Evolutionary conservation across 2,113 vertebrate species (phyloP).

Genomic region (Cavia aperea): DNA sequence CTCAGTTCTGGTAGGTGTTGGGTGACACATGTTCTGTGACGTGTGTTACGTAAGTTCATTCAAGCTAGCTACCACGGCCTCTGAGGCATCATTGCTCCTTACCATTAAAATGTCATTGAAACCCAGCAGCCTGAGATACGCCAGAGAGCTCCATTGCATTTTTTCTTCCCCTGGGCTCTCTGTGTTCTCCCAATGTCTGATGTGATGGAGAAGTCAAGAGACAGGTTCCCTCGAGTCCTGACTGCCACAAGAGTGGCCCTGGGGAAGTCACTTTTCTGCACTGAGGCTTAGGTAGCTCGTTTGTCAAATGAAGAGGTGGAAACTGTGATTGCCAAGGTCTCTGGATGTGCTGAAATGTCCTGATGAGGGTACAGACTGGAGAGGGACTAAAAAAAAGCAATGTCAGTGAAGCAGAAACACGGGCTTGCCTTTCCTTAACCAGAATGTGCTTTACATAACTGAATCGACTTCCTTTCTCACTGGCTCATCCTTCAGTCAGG

Average conservation of each 20-base stretch:
- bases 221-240: not conserved
- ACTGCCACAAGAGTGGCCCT: not conserved
- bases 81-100: slow-evolving; percentile 68
- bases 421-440: slow-evolving; percentile 27
- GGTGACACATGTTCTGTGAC: slow-evolving; percentile 74
- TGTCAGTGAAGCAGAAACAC: slow-evolving; percentile 10
- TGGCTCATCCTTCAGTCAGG: slow-evolving; percentile 53
- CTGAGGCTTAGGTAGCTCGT: not conserved
- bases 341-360: not conserved
- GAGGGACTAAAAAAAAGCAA: not conserved
- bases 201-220: not conserved
- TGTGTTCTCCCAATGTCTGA: slow-evolving; percentile 46
- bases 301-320: not conserved
- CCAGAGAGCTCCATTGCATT: not conserved
- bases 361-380: not conserved
- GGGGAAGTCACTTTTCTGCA: not conserved
- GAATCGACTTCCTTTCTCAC: slow-evolving; percentile 62
- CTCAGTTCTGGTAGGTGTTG: slow-evolving; percentile 76
- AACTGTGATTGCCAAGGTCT: not conserved
- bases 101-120: slow-evolving; percentile 70
- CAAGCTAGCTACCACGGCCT: slow-evolving; percentile 73
- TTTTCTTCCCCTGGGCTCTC: slow-evolving; percentile 51
- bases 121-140: slow-evolving; percentile 60
- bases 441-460: slow-evolving; percentile 52
- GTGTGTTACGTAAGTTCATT: slow-evolving; percentile 77